Evolutionary conservation across 2,797 vertebrate genomes (phyloP).

Genomic region (Chaenodraco wilsoni): DNA sequence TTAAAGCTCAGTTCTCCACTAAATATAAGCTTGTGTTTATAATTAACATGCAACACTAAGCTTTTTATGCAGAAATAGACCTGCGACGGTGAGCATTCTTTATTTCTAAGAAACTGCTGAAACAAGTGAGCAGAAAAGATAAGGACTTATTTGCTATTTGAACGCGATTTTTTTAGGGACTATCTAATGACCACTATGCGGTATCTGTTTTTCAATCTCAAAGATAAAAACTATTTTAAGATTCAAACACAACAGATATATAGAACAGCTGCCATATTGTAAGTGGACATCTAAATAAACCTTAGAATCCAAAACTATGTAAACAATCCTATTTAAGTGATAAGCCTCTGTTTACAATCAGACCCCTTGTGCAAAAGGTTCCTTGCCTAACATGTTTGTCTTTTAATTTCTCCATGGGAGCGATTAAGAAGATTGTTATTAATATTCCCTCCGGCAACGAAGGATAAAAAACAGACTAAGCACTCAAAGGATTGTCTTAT

Average conservation of each 20-base stretch:
- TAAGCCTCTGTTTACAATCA: slow-evolving; percentile 53
- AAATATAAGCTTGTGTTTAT: slow-evolving; percentile 54
- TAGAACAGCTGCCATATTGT: slow-evolving; percentile 14
- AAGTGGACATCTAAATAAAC: slow-evolving; percentile 19
- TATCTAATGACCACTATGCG: background rate
- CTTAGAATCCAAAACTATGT: background rate
- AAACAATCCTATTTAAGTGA: background rate
- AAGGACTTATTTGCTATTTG: slow-evolving; percentile 7
- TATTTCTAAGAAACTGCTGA: slow-evolving; percentile 22
- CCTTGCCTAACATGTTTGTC: background rate
- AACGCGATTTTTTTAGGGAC: slow-evolving; percentile 10
- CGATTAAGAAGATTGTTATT: slow-evolving; percentile 35
- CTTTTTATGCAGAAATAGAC: slow-evolving; percentile 49
- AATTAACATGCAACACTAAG: slow-evolving; percentile 54
- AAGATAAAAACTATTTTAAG: slow-evolving; percentile 12
- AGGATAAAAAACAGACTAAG: background rate
- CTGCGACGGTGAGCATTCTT: slow-evolving; percentile 31
- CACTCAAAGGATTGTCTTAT: background rate
- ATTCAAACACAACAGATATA: slow-evolving; percentile 6
- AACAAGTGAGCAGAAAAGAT: slow-evolving; percentile 2
- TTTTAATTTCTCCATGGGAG: slow-evolving; percentile 11
- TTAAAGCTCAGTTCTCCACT: slow-evolving; percentile 43
- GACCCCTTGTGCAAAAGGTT: slow-evolving; percentile 8
- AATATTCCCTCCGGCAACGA: slow-evolving; percentile 37
- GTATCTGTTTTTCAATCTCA: background rate